Conservation (phyloP, 2,113 vertebrate genomes). For the Holacanthus passer region DNA sequence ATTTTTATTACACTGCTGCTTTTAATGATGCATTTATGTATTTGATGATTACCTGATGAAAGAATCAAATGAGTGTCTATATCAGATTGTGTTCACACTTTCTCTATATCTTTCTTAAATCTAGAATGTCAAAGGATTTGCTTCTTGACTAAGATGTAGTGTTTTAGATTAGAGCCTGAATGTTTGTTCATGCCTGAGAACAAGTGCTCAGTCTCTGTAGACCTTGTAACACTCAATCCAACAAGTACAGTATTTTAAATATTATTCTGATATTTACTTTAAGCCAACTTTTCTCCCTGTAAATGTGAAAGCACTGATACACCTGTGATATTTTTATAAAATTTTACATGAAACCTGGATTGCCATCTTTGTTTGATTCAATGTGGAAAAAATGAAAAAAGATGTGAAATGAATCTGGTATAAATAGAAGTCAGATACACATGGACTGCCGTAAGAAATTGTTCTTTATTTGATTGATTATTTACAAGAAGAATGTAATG, state of each 20-base stretch:
- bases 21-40: slow-evolving; percentile 47
- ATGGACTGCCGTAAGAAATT: slow-evolving; percentile 72
- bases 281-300: slow-evolving; percentile 58
- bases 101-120: slow-evolving; percentile 36
- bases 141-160: slow-evolving; percentile 47
- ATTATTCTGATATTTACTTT: slow-evolving; percentile 42
- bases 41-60: slow-evolving; percentile 22
- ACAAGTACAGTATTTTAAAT: slow-evolving; percentile 46
- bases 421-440: slow-evolving; percentile 9
- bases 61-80: slow-evolving; percentile 1
- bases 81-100: slow-evolving; percentile 33
- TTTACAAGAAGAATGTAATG: slow-evolving; percentile 76
- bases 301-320: slow-evolving; percentile 75
- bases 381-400: not conserved
- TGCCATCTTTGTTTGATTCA: slow-evolving; percentile 37
- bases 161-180: slow-evolving; percentile 59
- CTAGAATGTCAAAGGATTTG: slow-evolving; percentile 27
- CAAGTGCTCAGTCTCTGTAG: slow-evolving; percentile 33
- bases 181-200: slow-evolving; percentile 48
- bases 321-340: slow-evolving; percentile 80
- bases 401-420: slow-evolving; percentile 1
- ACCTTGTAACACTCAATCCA: slow-evolving; percentile 6
- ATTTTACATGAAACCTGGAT: slow-evolving; percentile 72
- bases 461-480: slow-evolving; percentile 74
- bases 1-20: slow-evolving; percentile 62